Evolutionary conservation across 2,888 invertebrate species (phyloP).

Genomic region (Mythimna vitellina): DNA sequence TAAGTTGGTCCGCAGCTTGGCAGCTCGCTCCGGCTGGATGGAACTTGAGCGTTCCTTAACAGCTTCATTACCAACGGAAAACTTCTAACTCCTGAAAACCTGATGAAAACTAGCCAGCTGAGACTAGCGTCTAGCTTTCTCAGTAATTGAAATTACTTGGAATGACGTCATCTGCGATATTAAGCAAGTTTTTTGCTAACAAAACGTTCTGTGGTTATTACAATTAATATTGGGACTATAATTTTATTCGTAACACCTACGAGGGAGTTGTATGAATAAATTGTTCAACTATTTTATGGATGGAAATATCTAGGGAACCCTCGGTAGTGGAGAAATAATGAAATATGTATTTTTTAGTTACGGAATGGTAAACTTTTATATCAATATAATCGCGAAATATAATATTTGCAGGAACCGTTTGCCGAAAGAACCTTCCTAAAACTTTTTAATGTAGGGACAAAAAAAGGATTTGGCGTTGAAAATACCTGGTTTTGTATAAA

Average conservation of each 20-base stretch:
- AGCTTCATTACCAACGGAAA: constrained; percentile 70
- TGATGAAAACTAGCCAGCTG: constrained; percentile 67
- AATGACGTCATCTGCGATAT: constrained; percentile 31
- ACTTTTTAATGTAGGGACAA: neutral
- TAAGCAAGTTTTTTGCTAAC: constrained; percentile 24
- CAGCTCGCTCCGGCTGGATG: constrained; percentile 54
- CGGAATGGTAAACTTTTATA: neutral
- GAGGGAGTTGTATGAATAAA: constrained; percentile 17
- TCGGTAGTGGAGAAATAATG: neutral
- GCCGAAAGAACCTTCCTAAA: neutral
- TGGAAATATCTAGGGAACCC: constrained; percentile 13
- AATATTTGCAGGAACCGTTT: constrained; percentile 14
- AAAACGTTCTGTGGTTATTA: constrained; percentile 7
- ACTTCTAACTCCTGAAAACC: constrained; percentile 64
- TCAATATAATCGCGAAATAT: neutral
- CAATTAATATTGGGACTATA: constrained; percentile 20
- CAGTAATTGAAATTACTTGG: constrained; percentile 51
- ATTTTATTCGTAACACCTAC: constrained; percentile 19
- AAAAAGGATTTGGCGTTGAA: neutral
- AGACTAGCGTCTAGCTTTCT: constrained; percentile 43
- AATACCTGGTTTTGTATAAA: constrained; percentile 29
- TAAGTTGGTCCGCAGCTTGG: constrained; percentile 48
- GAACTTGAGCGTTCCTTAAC: constrained; percentile 66
- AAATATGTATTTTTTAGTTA: constrained; percentile 1
- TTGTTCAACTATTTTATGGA: constrained; percentile 13